phyloP scores from a whole-genome alignment of 2,797 vertebrate species.

The Epinephelus coioides region DNA sequence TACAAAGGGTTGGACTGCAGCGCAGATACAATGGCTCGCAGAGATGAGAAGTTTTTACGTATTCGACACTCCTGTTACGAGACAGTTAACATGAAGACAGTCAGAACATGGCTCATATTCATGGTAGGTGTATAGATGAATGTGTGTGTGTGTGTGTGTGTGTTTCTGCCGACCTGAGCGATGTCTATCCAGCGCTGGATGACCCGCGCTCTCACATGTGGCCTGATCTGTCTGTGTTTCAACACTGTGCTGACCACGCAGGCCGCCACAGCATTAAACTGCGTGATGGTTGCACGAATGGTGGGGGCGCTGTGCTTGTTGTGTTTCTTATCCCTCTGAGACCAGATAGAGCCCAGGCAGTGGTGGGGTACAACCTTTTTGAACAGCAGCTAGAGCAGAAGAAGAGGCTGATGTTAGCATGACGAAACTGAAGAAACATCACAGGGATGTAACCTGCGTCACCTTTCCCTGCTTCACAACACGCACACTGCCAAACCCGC shows the following conservation, averaged over 20 bases:
- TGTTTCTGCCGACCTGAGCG: slow-evolving; percentile 86
- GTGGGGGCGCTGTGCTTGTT: slow-evolving; percentile 92
- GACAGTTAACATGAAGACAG: neutral
- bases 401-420: slow-evolving; percentile 13
- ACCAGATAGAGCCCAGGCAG: slow-evolving; percentile 96
- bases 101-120: neutral
- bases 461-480: neutral
- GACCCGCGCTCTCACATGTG: slow-evolving; percentile 91
- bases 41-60: slow-evolving; percentile 97
- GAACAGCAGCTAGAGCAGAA: slow-evolving; percentile 89
- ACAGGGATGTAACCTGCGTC: neutral
- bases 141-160: neutral
- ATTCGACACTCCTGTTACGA: slow-evolving; percentile 93
- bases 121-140: fast-evolving
- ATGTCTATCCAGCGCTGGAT: slow-evolving; percentile 97
- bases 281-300: slow-evolving; percentile 94
- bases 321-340: slow-evolving; percentile 93
- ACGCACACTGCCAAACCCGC: neutral
- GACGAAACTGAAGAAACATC: neutral
- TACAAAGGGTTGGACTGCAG: slow-evolving; percentile 96
- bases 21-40: slow-evolving; percentile 94
- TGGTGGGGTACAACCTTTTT: slow-evolving; percentile 95
- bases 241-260: slow-evolving; percentile 94
- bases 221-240: slow-evolving; percentile 87
- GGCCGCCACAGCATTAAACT: slow-evolving; percentile 92